phyloP scores from a whole-genome alignment of 2,113 vertebrate species.

The Ictalurus furcatus region DNA sequence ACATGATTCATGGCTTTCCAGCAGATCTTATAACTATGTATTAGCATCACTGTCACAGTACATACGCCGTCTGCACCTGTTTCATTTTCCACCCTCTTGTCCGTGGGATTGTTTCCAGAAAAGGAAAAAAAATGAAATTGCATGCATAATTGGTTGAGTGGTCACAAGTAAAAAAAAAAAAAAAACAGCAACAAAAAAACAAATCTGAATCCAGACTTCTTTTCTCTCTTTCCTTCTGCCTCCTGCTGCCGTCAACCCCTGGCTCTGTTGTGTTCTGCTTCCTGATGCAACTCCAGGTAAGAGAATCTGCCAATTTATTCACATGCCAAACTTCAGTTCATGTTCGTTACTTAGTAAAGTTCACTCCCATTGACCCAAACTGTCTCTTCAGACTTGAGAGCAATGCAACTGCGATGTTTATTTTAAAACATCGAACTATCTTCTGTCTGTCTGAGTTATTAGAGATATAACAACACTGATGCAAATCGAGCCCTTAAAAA shows the following conservation, averaged over 20 bases:
- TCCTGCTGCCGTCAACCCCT: background rate
- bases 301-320: conserved; percentile 20
- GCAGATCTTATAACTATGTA: conserved; percentile 29
- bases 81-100: conserved; percentile 23
- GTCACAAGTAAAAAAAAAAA: background rate
- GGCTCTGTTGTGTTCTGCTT: background rate
- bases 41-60: conserved; percentile 38
- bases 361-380: background rate
- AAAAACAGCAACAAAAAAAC: too few species aligned
- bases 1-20: conserved; percentile 35
- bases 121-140: background rate
- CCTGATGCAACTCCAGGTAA: conserved; percentile 47
- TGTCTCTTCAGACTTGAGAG: too few species aligned
- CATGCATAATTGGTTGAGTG: background rate
- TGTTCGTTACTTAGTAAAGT: background rate
- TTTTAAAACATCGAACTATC: background rate
- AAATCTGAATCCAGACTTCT: background rate
- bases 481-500: background rate
- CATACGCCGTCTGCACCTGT: background rate
- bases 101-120: background rate
- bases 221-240: conserved; percentile 14
- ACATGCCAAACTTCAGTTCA: background rate
- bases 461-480: background rate
- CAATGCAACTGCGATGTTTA: background rate
- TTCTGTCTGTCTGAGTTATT: background rate